Conservation (phyloP, 2,113 vertebrate genomes). For the Bufo bufo region DNA sequence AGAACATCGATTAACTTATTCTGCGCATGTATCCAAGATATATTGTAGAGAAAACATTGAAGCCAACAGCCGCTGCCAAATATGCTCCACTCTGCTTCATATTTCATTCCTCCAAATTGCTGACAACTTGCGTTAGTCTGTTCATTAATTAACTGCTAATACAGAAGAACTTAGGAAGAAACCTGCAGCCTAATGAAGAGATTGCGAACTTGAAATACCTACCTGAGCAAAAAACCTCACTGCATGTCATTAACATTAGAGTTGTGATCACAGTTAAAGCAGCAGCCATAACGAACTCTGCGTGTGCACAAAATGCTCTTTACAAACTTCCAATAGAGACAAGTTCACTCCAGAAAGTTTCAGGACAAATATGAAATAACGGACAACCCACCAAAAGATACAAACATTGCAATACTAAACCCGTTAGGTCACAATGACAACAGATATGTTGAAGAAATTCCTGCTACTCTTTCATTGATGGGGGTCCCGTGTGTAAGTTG, state of each 20-base stretch:
- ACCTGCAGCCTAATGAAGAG: not conserved
- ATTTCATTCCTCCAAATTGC: slow-evolving; percentile 50
- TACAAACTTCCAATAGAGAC: too few relatives aligned
- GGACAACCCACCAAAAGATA: too few relatives aligned
- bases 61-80: slow-evolving; percentile 37
- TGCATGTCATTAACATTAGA: slow-evolving; percentile 2
- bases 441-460: too few relatives aligned
- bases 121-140: slow-evolving; percentile 27
- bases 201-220: not conserved
- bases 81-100: slow-evolving; percentile 32
- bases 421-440: too few relatives aligned
- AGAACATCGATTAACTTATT: slow-evolving; percentile 43
- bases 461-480: too few relatives aligned
- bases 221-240: slow-evolving; percentile 10
- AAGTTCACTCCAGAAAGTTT: too few relatives aligned
- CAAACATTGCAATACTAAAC: too few relatives aligned
- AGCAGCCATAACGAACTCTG: not conserved
- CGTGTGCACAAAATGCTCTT: too few relatives aligned
- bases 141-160: slow-evolving; percentile 50
- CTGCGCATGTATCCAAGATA: slow-evolving; percentile 44
- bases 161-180: not conserved
- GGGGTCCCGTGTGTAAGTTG: too few relatives aligned
- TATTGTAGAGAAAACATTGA: slow-evolving; percentile 1
- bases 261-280: not conserved
- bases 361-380: too few relatives aligned